Evolutionary conservation across 1,140 invertebrate genomes (phyloP).

Genomic region (Brachionus paranguensis): DNA sequence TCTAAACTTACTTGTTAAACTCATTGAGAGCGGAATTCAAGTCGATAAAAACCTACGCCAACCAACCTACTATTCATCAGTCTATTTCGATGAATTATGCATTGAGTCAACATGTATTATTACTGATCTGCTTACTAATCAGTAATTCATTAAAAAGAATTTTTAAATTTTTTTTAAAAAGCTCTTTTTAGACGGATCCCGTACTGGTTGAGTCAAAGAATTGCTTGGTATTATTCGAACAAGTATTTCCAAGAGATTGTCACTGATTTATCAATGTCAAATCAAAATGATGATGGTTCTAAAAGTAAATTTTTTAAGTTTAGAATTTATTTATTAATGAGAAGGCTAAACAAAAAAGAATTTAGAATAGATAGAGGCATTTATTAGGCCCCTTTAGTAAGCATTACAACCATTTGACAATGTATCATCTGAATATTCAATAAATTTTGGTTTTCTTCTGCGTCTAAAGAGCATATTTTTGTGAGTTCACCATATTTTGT

Average conservation of each 20-base stretch:
- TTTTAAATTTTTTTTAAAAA: neutral
- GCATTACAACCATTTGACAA: no score
- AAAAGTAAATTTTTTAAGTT: neutral
- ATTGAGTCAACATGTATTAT: slow-evolving; percentile 1
- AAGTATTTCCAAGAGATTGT: slow-evolving; percentile 20
- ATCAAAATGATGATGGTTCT: neutral
- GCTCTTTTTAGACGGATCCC: neutral
- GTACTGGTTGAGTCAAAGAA: slow-evolving; percentile 28
- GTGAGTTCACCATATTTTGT: no score
- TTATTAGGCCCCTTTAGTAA: no score
- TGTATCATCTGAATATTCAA: no score
- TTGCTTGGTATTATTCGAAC: slow-evolving; percentile 35
- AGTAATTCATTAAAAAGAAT: neutral
- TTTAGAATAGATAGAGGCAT: no score
- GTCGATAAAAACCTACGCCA: slow-evolving; percentile 15
- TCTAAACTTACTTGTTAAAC: neutral
- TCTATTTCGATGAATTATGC: neutral
- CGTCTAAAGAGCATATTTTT: no score
- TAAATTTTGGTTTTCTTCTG: no score
- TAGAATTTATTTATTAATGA: neutral
- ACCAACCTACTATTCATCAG: neutral
- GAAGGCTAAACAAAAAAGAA: no score
- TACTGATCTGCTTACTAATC: neutral
- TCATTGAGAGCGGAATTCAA: slow-evolving; percentile 24
- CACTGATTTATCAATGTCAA: neutral